phyloP scores from a whole-genome alignment of 2,797 vertebrate genomes.

The Typhlichthys eigenmanni region DNA sequence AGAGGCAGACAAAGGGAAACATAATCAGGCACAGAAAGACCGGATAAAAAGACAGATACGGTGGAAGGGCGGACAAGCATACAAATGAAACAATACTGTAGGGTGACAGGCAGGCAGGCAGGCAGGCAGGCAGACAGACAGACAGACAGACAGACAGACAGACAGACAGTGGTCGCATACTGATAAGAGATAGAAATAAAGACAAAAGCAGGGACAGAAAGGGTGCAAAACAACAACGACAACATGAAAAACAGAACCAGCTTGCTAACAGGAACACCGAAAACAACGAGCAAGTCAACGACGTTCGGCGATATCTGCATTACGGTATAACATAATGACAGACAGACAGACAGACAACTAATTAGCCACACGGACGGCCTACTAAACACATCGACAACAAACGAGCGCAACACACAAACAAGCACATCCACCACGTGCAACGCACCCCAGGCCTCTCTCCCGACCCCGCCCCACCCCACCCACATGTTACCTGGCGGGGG shows the following conservation, averaged over 20 bases:
- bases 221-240: not conserved
- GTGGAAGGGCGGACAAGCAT: slow-evolving; percentile 49
- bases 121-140: slow-evolving; percentile 59
- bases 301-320: too few species aligned
- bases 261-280: too few species aligned
- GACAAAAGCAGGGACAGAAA: slow-evolving; percentile 10
- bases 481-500: slow-evolving; percentile 87
- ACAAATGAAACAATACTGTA: slow-evolving; percentile 49
- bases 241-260: too few species aligned
- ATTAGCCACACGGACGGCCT: slow-evolving; percentile 19
- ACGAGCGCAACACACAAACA: not conserved
- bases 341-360: not conserved
- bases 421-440: not conserved
- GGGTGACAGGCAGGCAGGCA: slow-evolving; percentile 59
- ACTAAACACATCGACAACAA: not conserved
- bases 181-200: slow-evolving; percentile 50
- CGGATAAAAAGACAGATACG: not conserved
- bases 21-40: not conserved
- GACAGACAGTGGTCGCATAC: slow-evolving; percentile 55
- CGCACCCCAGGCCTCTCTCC: not conserved
- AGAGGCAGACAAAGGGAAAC: slow-evolving; percentile 62
- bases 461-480: too few species aligned
- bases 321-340: not conserved
- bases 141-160: slow-evolving; percentile 50
- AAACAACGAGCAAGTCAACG: too few species aligned